Evolutionary conservation across 2,888 invertebrate genomes (phyloP), one percentile per base, ranked within the genome.

Genomic region (Microdon myrmicae): DNA sequence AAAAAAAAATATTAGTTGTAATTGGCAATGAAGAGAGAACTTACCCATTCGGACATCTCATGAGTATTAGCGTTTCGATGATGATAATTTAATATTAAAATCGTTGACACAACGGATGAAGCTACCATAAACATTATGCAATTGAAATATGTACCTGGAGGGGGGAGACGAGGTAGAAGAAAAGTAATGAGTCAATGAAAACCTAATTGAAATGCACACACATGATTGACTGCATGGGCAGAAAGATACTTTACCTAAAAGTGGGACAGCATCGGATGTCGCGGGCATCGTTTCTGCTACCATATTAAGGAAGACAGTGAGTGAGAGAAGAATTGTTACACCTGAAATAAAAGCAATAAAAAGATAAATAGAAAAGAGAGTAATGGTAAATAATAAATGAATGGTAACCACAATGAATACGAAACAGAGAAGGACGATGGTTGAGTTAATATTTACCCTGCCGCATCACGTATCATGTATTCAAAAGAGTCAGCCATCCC

Each of bases 101-200:
- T 96, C 70, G 96, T 97, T 81, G 95, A 95, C 78, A 96, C 94
- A 80, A 97, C 96, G 71, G 96, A 96, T 76, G 96, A 93, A 75
- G 96, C 96, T 83, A 96, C 96, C 96, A 97, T 96, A 83, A 97
- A 94, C 97, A 97, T 97, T 84, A 96, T 96, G 85, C 96, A 96
- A 85, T 96, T 96, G 87, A 97, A 97, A 85, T 96, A 96, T 73
- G 96, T 96, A 81, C 92, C 92, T 89, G 77, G 82, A 37, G 78
- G 76, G 69, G 45, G 66, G n/a, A n/a, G n/a, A n/a, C n/a, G 60
- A 67, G 19, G 20, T 6, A 37, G 9, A 38, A 37, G 17, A 31
- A 48, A 48, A 35, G 25, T 4, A 9, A 26, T 26, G 34, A 51
- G 26, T 26, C 19, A 20, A 28, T 29, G 38, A 43, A 31, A 31